Evolutionary conservation across 2,888 invertebrate species (phyloP), one percentile per base, ranked within the genome.

Genomic region (Apoda limacodes): DNA sequence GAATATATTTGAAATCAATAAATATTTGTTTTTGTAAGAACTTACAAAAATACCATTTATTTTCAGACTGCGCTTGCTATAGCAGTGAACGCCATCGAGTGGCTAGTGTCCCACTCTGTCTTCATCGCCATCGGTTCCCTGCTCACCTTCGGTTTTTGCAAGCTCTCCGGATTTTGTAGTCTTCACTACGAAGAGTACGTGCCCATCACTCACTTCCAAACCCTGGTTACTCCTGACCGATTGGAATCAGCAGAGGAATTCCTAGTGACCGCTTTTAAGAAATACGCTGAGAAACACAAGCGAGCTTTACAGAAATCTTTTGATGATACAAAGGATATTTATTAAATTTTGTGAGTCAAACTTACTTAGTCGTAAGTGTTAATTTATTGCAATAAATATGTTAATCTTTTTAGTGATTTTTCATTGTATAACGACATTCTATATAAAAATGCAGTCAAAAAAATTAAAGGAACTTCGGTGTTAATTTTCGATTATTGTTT

Each of bases 261-360:
- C 25, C 66, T 85, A 1, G 52, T 69, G 23, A 71, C 65, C 22
- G 85, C 85, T 3, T 57, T 85, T 19, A 76, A 81, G 22, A 82
- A 82, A 45, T 85, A 83, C 28, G 45, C 47, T 0, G 44, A 55
- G 30, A 47, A 45, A 10, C 44, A 35, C 22, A 45, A 40, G 28
- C n/a, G n/a, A n/a, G n/a, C n/a, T n/a, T n/a, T n/a, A n/a, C n/a
- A n/a, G n/a, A n/a, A n/a, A n/a, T n/a, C n/a, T n/a, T n/a, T n/a
- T n/a, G n/a, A n/a, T n/a, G n/a, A n/a, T n/a, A n/a, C n/a, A n/a
- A n/a, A n/a, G n/a, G n/a, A n/a, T n/a, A n/a, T n/a, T n/a, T n/a
- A n/a, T n/a, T n/a, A n/a, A n/a, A n/a, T n/a, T n/a, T n/a, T n/a
- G 10, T 22, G 19, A 10, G 32, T 9, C 9, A 15, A 5, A 9